Base-by-base conservation (phyloP, 2,113 vertebrate species). In the Craseonycteris thonglongyai region DNA sequence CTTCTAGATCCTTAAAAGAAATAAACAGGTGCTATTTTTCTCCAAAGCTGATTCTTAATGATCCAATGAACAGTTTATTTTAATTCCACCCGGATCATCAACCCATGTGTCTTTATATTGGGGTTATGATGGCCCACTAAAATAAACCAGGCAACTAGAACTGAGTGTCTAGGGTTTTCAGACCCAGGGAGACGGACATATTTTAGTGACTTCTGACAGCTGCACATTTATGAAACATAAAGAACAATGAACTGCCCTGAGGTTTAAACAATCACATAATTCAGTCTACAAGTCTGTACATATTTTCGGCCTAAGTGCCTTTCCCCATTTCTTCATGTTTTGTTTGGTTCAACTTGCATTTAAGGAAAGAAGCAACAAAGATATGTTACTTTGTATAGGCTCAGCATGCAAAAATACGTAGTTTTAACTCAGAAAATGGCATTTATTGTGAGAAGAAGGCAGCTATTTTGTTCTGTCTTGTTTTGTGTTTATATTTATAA, bases 1-100 rank as follows among this genome's bases (percentile, higher is more conserved):
- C 76, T 93, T 84, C 71, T 72, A 72, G 4, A 65, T 84, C 58
- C 56, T 93, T 90, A 75, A 76, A 86, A 83, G 28, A 90, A 61
- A 82, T n/a, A 81, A 92, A 80, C 19, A 90, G 58, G 71, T 76
- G 83, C 59, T 94, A 59, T 72, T 96, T 85, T 94, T 78, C 71
- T 86, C 72, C 56, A 76, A 40, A 30, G 38, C 28, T 12, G 61
- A 74, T 42, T 72, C 42, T 63, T 80, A 94, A 92, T 45, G 54
- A 88, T 6, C 18, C 14, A 59, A 45, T 33, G 45, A 81, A 33
- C 24, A 79, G 56, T 81, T 96, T 88, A 59, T 58, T 79, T 90
- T 94, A 83, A 90, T 9, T 40, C 56, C 14, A 80, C 38, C 65
- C 30, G 38, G 85, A 79, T 42, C 49, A 90, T 51, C 58, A 85